Conservation (phyloP, 53 echinoderm and acorn worm species). For the Crossaster papposus region DNA sequence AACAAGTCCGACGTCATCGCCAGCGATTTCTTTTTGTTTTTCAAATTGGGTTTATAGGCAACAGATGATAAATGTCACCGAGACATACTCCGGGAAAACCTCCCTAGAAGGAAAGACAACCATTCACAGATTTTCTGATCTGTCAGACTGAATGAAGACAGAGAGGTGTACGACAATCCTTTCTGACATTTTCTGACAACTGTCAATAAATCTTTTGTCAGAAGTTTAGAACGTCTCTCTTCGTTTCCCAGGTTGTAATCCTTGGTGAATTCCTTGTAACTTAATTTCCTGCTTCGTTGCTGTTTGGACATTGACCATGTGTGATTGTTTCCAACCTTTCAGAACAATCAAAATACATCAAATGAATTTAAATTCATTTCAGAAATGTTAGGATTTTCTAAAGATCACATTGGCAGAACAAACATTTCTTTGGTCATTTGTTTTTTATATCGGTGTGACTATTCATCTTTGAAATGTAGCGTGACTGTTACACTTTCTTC, state of each 20-base stretch:
- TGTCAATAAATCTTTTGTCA: background rate
- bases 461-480: too few species aligned
- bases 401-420: too few species aligned
- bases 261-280: background rate
- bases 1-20: background rate
- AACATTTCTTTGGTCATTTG: background rate
- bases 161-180: background rate
- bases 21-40: conserved; percentile 22
- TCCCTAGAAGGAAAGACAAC: background rate
- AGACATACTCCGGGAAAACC: background rate
- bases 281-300: background rate
- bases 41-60: background rate
- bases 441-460: too few species aligned
- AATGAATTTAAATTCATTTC: too few species aligned
- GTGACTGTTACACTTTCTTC: too few species aligned
- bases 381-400: too few species aligned
- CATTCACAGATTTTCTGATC: background rate
- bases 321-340: too few species aligned
- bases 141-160: background rate
- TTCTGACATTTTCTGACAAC: background rate
- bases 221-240: background rate
- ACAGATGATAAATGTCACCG: conserved; percentile 19
- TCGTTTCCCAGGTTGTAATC: background rate
- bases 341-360: too few species aligned
- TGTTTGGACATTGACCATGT: too few species aligned